Conservation (phyloP, 2,113 vertebrate species). For the Mesembrinibis cayennensis region DNA sequence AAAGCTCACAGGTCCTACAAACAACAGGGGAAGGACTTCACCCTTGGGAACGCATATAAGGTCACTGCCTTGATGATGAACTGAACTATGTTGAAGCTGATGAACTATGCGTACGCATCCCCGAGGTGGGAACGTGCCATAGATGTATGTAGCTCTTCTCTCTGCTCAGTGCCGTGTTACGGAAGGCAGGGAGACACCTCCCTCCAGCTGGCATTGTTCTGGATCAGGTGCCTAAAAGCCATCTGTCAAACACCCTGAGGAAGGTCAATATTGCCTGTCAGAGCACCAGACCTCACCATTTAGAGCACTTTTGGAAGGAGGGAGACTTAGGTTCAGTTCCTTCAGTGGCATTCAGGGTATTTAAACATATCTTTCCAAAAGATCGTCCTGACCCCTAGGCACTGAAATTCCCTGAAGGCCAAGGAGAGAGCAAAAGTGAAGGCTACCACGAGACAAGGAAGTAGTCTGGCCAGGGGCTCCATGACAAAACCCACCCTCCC, state of each 20-base stretch:
- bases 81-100: neutral
- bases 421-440: neutral
- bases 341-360: neutral
- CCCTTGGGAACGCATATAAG: neutral
- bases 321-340: neutral
- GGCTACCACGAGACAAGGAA: neutral
- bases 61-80: no score
- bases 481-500: neutral
- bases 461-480: neutral
- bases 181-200: neutral
- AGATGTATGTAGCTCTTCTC: neutral
- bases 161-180: neutral
- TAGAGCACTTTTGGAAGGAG: neutral
- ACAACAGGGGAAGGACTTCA: neutral
- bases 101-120: neutral
- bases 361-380: neutral
- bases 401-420: neutral
- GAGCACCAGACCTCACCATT: neutral
- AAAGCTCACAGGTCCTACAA: neutral
- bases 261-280: neutral
- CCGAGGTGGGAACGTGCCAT: neutral
- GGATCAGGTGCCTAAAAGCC: neutral
- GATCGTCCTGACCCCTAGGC: neutral
- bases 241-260: neutral
- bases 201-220: neutral